Evolutionary conservation across 2,113 vertebrate species (phyloP).

Genomic region (Psittacus erithacus): DNA sequence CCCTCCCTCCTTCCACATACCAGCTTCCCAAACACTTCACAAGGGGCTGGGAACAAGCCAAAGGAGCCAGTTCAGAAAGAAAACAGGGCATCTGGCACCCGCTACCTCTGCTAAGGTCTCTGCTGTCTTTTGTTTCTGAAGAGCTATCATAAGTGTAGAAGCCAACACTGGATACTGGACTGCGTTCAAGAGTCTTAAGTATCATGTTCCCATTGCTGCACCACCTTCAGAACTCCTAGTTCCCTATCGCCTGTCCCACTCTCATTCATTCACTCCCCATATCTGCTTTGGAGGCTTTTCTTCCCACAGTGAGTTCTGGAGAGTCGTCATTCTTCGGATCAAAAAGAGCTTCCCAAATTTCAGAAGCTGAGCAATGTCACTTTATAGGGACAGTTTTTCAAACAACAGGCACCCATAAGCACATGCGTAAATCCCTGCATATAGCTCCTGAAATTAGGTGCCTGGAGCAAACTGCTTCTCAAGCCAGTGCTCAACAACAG

Average conservation of each 20-base stretch:
- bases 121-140: background rate
- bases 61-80: background rate
- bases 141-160: background rate
- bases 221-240: background rate
- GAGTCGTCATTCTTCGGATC: background rate
- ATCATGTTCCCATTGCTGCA: accelerated
- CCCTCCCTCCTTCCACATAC: background rate
- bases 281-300: background rate
- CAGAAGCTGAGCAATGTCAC: background rate
- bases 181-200: background rate
- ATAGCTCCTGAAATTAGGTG: background rate
- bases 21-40: background rate
- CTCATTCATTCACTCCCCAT: background rate
- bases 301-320: background rate
- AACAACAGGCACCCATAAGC: background rate
- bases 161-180: background rate
- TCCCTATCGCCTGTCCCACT: background rate
- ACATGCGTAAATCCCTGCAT: background rate
- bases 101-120: background rate
- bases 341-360: background rate
- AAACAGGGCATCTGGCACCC: background rate
- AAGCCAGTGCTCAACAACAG: background rate
- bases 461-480: background rate
- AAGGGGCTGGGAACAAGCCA: background rate
- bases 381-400: background rate